A percentile compares a stretch with the other conserved stretches of the same genome.
Conservation (phyloP, 2,888 invertebrate genomes). For the Plagodis pulveraria region DNA sequence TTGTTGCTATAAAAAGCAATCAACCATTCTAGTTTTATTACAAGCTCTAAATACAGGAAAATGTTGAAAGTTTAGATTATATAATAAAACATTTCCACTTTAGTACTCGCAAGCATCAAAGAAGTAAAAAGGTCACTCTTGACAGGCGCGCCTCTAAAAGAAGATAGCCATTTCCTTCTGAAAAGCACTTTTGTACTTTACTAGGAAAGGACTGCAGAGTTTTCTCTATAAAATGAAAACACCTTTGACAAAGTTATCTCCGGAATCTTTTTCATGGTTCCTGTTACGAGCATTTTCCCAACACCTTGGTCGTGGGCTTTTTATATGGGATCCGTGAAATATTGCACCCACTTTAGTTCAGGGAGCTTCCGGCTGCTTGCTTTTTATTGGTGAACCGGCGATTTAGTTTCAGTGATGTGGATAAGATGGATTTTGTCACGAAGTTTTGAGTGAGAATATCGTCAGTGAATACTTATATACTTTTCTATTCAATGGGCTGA, state of each 20-base stretch:
- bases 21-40: slow-evolving; percentile 1
- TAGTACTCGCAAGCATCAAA: slow-evolving; percentile 20
- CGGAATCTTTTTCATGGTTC: slow-evolving; percentile 59
- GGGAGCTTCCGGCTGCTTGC: slow-evolving; percentile 26
- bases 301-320: slow-evolving; percentile 29
- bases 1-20: neutral
- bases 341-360: slow-evolving; percentile 40
- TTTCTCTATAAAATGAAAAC: slow-evolving; percentile 53
- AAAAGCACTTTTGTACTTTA: slow-evolving; percentile 42
- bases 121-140: slow-evolving; percentile 42
- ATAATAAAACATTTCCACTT: slow-evolving; percentile 30
- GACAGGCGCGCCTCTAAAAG: slow-evolving; percentile 42
- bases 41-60: slow-evolving; percentile 1
- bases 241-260: slow-evolving; percentile 67
- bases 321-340: slow-evolving; percentile 38
- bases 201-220: slow-evolving; percentile 49
- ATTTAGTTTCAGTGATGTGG: slow-evolving; percentile 31
- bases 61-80: slow-evolving; percentile 19
- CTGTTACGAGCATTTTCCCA: slow-evolving; percentile 36
- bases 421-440: slow-evolving; percentile 27
- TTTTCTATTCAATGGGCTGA: too few relatives aligned
- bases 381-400: slow-evolving; percentile 28
- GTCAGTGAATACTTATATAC: neutral
- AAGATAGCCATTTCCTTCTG: slow-evolving; percentile 47
- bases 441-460: slow-evolving; percentile 7